Conservation (phyloP, 2,888 invertebrate species). For the Habrosyne pyritoides region DNA sequence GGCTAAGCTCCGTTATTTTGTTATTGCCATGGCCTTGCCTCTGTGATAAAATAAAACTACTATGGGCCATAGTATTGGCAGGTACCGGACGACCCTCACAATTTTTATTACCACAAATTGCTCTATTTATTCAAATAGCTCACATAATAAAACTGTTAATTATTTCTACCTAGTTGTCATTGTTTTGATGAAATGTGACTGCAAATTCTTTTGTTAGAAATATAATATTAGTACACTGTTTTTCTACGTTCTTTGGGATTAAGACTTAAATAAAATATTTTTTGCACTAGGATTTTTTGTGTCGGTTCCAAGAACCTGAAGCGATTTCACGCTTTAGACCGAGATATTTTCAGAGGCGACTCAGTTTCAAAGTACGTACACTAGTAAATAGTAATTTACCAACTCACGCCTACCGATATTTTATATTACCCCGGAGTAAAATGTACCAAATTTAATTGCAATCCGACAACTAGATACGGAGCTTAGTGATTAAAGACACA, state of each 20-base stretch:
- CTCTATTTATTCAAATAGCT: constrained; percentile 37
- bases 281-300: no score
- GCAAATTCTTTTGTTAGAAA: not conserved
- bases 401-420: no score
- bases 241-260: not conserved
- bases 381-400: no score
- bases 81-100: constrained; percentile 24
- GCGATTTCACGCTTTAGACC: no score
- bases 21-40: constrained; percentile 21
- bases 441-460: no score
- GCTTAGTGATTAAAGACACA: no score
- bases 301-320: no score
- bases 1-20: constrained; percentile 34
- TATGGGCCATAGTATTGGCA: constrained; percentile 18
- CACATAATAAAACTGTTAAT: constrained; percentile 23
- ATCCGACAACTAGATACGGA: no score
- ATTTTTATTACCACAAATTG: constrained; percentile 42
- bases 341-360: no score
- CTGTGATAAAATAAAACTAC: not conserved
- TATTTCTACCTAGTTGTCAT: not conserved
- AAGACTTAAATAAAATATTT: no score
- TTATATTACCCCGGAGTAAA: no score
- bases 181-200: not conserved
- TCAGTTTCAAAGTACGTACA: not conserved
- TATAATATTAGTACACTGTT: not conserved